Conservation (phyloP, 2,797 vertebrate genomes). For the Cyprinella venusta region DNA sequence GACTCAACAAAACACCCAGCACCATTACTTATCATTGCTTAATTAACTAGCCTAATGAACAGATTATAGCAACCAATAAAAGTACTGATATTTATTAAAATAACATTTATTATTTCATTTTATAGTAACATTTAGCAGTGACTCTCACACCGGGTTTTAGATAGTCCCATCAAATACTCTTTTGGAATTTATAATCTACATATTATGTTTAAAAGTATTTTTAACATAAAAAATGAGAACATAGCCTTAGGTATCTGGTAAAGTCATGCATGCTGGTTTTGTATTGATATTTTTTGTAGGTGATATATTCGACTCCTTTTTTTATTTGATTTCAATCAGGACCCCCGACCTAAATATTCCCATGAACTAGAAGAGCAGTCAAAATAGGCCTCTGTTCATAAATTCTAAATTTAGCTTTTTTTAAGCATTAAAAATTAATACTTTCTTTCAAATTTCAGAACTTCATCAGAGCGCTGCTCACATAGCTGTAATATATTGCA, state of each 20-base stretch:
- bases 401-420: slow-evolving; percentile 8
- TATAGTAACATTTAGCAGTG: not conserved
- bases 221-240: not conserved
- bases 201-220: not conserved
- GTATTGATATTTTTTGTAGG: not conserved
- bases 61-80: not conserved
- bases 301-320: not conserved
- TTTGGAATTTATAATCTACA: not conserved
- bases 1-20: not conserved
- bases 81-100: not conserved
- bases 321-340: not conserved
- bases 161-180: not conserved
- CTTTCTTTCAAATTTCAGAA: not conserved
- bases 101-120: not conserved
- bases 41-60: not conserved
- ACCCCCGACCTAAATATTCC: not conserved
- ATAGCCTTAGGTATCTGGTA: not conserved
- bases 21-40: not conserved
- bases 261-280: too few species aligned
- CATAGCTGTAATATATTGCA: not conserved
- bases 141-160: not conserved
- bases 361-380: not conserved
- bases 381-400: not conserved
- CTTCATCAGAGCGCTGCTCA: not conserved
- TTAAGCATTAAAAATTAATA: not conserved